A percentile compares a stretch with the other conserved stretches of the same genome.
Evolutionary conservation across 2,797 vertebrate species (phyloP).

Genomic region (Nannoperca australis): DNA sequence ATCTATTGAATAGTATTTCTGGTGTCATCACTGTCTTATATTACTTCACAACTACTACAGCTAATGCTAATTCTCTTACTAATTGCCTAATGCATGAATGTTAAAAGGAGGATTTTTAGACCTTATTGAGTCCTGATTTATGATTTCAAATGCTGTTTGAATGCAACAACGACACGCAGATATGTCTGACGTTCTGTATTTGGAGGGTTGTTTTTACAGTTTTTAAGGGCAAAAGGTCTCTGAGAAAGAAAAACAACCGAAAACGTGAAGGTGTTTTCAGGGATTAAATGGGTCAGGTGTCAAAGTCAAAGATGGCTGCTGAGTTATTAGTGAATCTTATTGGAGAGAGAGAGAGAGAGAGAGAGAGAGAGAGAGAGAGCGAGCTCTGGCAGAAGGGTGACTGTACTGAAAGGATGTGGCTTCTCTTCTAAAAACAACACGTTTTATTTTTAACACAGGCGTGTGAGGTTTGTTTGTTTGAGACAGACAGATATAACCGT

Average conservation of each 20-base stretch:
- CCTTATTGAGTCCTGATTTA: background rate
- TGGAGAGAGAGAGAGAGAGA: slow-evolving; percentile 21
- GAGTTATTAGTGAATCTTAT: background rate
- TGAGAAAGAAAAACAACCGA: background rate
- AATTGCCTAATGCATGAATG: no score
- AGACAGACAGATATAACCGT: no score
- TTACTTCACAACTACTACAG: background rate
- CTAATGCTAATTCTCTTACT: background rate
- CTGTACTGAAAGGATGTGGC: slow-evolving; percentile 69
- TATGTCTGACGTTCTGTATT: background rate
- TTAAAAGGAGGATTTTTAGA: background rate
- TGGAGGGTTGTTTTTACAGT: background rate
- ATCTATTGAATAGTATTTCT: background rate
- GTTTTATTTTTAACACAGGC: slow-evolving; percentile 56
- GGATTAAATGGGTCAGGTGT: background rate
- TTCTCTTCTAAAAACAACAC: slow-evolving; percentile 51
- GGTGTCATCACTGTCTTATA: background rate
- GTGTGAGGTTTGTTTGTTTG: no score
- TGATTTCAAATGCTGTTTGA: background rate
- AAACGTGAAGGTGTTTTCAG: background rate
- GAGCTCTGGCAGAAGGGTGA: slow-evolving; percentile 8
- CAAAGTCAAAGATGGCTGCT: background rate
- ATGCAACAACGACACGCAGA: background rate
- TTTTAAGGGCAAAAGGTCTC: background rate
- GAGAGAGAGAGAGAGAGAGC: background rate